These are phyloP conservation scores for Hermodice carunculata DNA, from an alignment of 2,888 invertebrate species.

Conservation along the genomic window DNA sequence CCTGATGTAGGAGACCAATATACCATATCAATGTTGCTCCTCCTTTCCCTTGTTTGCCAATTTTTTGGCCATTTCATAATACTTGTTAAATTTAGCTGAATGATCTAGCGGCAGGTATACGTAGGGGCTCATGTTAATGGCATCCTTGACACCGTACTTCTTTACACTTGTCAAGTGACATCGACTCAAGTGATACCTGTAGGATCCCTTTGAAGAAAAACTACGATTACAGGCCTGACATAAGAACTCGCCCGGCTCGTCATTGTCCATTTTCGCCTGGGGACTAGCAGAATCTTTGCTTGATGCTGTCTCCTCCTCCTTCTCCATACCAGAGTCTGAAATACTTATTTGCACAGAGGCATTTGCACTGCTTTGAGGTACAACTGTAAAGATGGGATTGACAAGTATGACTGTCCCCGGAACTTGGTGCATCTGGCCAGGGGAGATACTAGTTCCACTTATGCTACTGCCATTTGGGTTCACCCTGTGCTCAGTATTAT, in stretches of 20 bases:
- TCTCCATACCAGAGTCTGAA: not conserved
- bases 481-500: constrained; percentile 83
- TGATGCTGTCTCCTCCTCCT: not conserved
- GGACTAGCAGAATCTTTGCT: not conserved
- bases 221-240: constrained; percentile 73
- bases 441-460: constrained; percentile 1
- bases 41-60: constrained; percentile 86
- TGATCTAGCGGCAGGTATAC: constrained; percentile 67
- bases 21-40: too few species aligned
- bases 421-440: constrained; percentile 16
- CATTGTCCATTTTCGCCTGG: constrained; percentile 9
- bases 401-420: constrained; percentile 40
- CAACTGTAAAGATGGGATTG: constrained; percentile 42
- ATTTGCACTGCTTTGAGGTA: constrained; percentile 20
- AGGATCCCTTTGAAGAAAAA: constrained; percentile 96
- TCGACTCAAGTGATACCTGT: constrained; percentile 88
- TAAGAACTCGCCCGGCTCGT: constrained; percentile 28
- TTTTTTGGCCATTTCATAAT: constrained; percentile 98
- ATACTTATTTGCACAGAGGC: constrained; percentile 18
- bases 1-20: too few species aligned
- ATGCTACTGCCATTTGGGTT: constrained; percentile 8
- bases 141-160: constrained; percentile 62
- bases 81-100: constrained; percentile 92
- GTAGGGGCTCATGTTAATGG: constrained; percentile 65
- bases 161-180: constrained; percentile 61